Base-by-base conservation (phyloP, 2,797 vertebrate species). In the Scleropages formosus region DNA sequence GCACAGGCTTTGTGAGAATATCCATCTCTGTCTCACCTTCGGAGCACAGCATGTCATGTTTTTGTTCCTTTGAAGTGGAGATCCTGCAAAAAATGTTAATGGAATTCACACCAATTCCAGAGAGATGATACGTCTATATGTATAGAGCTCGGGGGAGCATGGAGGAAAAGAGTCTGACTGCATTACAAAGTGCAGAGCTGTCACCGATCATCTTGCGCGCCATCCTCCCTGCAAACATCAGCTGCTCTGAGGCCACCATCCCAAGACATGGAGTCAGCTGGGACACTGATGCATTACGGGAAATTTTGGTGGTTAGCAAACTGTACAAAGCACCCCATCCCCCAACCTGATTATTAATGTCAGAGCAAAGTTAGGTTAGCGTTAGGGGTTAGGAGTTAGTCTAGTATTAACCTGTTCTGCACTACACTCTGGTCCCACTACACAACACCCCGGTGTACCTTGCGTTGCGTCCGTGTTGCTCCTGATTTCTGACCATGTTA, bases 131-230 rank as follows among this genome's bases (percentile, higher is more conserved):
- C 59, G 67, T 68, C n/a, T n/a, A n/a, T n/a, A n/a, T n/a, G n/a
- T n/a, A n/a, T n/a, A 47, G 27, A 60, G 39, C 75, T 58, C 67
- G 22, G 75, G 44, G 75, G 65, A 75, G 75, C 16, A 18, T 53
- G 62, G 58, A 63, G 51, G 51, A n/a, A 9, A n/a, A 69, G 74
- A 59, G 58, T 27, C 65, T 27, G 81, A 86, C 85, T 84, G 78
- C 78, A 56, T 75, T 80, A 78, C 77, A 77, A 86, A 84, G 82
- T 82, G 64, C 84, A 81, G 66, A 86, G 84, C 83, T 85, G 84
- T 86, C 88, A 82, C 65, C 51, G 75, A 80, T 67, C 74, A 58
- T 61, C 70, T 44, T 27, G 56, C 31, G 60, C 22, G 53, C 56
- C 70, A 24, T 44, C 18, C 18, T 72, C 74, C 53, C 69, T 51